Base-by-base conservation (phyloP, 2,797 vertebrate genomes). In the Sparus aurata region DNA sequence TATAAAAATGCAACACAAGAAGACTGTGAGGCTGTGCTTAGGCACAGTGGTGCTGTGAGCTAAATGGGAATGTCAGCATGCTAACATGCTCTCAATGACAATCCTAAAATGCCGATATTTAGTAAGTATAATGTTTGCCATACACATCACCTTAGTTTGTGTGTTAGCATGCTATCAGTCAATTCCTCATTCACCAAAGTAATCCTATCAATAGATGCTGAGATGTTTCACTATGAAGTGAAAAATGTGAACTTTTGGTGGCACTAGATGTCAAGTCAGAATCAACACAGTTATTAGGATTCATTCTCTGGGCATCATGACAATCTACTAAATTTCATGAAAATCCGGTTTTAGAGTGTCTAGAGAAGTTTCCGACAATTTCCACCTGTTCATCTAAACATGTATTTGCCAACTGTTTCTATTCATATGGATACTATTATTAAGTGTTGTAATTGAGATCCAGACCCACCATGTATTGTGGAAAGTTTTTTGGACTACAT, bases 1-100 rank as follows among this genome's bases (percentile, higher is more conserved):
- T 77, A 65, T 77, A 73, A 91, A 90, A 91, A 85, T 68, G 78
- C 58, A 86, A 65, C 16, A 73, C 47, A 77, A 84, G 65, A 62
- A 74, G 23, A 5, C 23, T 34, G 2, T 50, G 8, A 59, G 30
- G 46, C 25, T 46, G 13, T 10, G 17, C 4, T 49, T 1, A 74
- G 20, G 11, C 47, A 53, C 15, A 60, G 46, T 2, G 10, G 34
- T 27, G 22, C 23, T 27, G 25, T 5, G 13, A 70, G 45, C 30
- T 52, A 55, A 71, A 61, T 30, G 17, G 16, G 25, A 43, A 70
- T 5, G 3, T 13, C 27, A 50, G 43, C 55, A 69, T 47, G 4
- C 41, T 7, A 47, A 17, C 54, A 69, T 22, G 7, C n/a, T 23
- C 16, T 46, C 22, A 62, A 46, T 12, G 15, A 45, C 22, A 27